These are phyloP conservation scores for Hypolimnas misippus DNA, from an alignment of 2,888 invertebrate species.

Conservation along the genomic window DNA sequence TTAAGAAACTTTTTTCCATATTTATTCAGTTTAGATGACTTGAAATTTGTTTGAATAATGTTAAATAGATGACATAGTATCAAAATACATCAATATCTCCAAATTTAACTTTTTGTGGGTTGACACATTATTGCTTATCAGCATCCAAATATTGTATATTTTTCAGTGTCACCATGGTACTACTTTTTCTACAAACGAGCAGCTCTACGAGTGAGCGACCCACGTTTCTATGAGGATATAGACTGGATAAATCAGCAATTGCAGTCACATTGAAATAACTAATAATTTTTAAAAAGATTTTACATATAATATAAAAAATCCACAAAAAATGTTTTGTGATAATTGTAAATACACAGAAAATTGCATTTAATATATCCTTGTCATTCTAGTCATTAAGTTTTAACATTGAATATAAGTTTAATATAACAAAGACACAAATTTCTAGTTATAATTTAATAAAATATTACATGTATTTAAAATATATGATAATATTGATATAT, in stretches of 20 bases:
- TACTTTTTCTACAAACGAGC: constrained; percentile 96
- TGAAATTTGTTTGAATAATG: too few species aligned
- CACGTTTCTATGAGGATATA: constrained; percentile 94
- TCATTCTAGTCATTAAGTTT: neutral
- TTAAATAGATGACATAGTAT: too few species aligned
- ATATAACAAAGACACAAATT: too few species aligned
- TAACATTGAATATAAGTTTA: neutral
- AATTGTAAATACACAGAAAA: too few species aligned
- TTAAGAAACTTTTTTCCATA: too few species aligned
- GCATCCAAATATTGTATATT: too few species aligned
- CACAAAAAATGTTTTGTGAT: neutral
- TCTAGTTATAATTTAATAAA: neutral
- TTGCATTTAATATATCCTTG: neutral
- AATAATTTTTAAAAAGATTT: neutral
- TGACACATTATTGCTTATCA: too few species aligned
- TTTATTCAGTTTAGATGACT: too few species aligned
- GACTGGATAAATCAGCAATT: constrained; percentile 89
- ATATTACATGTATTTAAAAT: too few species aligned
- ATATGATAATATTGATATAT: too few species aligned
- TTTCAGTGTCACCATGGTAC: constrained; percentile 91
- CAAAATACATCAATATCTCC: too few species aligned
- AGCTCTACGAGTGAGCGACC: constrained; percentile 93
- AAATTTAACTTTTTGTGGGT: too few species aligned
- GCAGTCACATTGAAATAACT: constrained; percentile 57
- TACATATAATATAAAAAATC: neutral